phyloP scores from a whole-genome alignment of 2,113 vertebrate species.

The Sebastes schlegelii region DNA sequence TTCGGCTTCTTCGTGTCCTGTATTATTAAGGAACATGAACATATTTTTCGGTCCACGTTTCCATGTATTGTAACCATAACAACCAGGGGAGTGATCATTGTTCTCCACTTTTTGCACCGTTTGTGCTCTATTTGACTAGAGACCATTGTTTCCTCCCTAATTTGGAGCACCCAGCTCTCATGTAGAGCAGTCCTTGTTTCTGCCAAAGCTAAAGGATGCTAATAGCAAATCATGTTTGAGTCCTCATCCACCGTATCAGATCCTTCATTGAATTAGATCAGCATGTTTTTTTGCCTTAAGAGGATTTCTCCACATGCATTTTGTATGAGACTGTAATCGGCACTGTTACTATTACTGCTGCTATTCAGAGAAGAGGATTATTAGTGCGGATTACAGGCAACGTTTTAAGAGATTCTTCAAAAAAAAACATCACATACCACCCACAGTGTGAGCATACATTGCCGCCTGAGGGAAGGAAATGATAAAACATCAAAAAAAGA shows the following conservation, averaged over 20 bases:
- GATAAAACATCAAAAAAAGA: slow-evolving; percentile 12
- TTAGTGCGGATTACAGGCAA: slow-evolving; percentile 65
- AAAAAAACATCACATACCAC: slow-evolving; percentile 22
- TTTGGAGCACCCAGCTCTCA: neutral
- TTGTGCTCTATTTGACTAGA: slow-evolving; percentile 20
- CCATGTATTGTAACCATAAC: slow-evolving; percentile 64
- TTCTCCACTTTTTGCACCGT: slow-evolving; percentile 15
- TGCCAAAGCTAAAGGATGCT: neutral
- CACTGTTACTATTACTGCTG: slow-evolving; percentile 57
- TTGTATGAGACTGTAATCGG: slow-evolving; percentile 71
- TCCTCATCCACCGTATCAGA: slow-evolving; percentile 67
- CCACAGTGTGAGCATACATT: slow-evolving; percentile 38
- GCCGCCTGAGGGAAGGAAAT: slow-evolving; percentile 13
- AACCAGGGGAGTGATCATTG: slow-evolving; percentile 36
- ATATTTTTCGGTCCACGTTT: slow-evolving; percentile 48
- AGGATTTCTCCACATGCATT: slow-evolving; percentile 71
- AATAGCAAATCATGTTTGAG: slow-evolving; percentile 66
- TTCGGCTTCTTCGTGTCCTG: slow-evolving; percentile 23
- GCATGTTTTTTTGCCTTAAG: slow-evolving; percentile 71
- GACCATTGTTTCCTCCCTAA: neutral
- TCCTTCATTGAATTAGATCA: slow-evolving; percentile 78
- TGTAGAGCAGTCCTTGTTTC: neutral
- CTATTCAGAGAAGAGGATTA: slow-evolving; percentile 67
- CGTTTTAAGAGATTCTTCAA: slow-evolving; percentile 46
- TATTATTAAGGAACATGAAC: slow-evolving; percentile 52